Evolutionary conservation across 2,888 invertebrate species (phyloP), one percentile per base, ranked within the genome.

Genomic region (Falcaria lacertinaria): DNA sequence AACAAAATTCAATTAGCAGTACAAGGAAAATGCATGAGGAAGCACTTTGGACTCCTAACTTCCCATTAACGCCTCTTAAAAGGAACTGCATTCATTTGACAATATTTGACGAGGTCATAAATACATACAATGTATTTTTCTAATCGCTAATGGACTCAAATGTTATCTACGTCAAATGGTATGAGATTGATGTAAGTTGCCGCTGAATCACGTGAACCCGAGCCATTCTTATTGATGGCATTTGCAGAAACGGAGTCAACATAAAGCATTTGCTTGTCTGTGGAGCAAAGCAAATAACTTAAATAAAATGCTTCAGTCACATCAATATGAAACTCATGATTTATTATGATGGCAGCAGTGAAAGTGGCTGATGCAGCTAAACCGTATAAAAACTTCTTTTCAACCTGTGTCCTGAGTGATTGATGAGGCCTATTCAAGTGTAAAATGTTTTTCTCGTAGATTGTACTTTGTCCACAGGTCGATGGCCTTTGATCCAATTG

Each of bases 351-450:
- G 59, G 55, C 54, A 54, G 50, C 51, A 74, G 80, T 72, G 80
- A 83, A 81, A 82, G 81, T 81, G 65, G 74, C 65, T 59, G 67
- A 74, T 72, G 70, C 67, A 66, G 64, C 60, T 48, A 51, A 56
- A 48, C 41, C 54, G 47, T 57, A 54, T 68, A 64, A 74, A 70
- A 70, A 65, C 63, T 62, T 63, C 22, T 71, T 69, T 76, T 69
- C 70, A 77, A 64, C 64, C 57, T 57, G 52, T 48, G 50, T 55
- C 54, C 50, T 47, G 54, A 44, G 64, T 84, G 85, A 86, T 85
- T 83, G 77, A 85, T 84, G 82, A 61, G 47, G 54, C 54, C 71
- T 69, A 80, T 82, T 80, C 74, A 80, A 59, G 65, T 64, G 61
- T 60, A 51, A 53, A 65, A 60, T 60, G 64, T 69, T 71, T 72